Conservation (phyloP, 2,113 vertebrate species). For the Butorides virescens region DNA sequence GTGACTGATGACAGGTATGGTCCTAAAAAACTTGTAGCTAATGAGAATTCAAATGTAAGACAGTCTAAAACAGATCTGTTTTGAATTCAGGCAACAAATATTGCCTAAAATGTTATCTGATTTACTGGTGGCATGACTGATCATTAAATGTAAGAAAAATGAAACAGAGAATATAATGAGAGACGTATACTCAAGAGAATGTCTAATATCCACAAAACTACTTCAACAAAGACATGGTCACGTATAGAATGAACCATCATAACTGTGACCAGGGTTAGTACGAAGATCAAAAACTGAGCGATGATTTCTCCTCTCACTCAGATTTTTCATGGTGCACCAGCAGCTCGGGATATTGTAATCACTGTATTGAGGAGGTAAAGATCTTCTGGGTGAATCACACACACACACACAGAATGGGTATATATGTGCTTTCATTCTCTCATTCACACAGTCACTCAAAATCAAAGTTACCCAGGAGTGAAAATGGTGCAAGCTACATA, state of each 20-base stretch:
- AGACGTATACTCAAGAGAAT: background rate
- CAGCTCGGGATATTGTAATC: background rate
- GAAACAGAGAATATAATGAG: background rate
- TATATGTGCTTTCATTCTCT: background rate
- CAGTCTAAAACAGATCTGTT: background rate
- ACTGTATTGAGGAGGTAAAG: background rate
- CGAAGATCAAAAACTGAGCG: background rate
- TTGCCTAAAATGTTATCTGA: background rate
- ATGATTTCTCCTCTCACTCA: background rate
- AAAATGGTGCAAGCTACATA: background rate
- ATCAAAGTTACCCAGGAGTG: background rate
- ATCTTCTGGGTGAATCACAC: background rate
- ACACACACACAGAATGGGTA: no score
- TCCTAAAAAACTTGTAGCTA: background rate
- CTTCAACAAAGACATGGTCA: background rate
- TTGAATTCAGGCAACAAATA: background rate
- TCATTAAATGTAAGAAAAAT: background rate
- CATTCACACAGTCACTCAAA: background rate
- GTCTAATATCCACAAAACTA: background rate
- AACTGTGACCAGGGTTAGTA: background rate
- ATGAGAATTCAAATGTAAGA: background rate
- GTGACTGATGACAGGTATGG: background rate
- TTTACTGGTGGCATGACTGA: background rate
- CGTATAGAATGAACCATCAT: background rate
- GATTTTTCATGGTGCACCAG: background rate